Conservation (phyloP, 2,888 invertebrate genomes). For the Tachina grossa region DNA sequence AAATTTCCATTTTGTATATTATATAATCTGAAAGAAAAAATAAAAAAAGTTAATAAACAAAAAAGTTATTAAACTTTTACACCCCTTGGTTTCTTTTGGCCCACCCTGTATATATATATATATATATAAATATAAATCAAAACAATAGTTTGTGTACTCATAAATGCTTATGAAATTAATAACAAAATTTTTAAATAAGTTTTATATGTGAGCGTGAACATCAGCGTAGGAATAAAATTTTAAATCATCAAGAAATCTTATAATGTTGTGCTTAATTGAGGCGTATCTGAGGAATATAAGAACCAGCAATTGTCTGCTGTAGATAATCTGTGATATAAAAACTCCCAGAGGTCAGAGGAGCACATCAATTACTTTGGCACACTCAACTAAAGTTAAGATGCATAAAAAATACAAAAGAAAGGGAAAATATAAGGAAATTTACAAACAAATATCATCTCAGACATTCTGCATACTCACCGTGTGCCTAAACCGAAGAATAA, state of each 20-base stretch:
- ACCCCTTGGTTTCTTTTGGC: too few species aligned
- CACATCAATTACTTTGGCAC: constrained; percentile 82
- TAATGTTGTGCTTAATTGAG: constrained; percentile 51
- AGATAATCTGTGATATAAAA: constrained; percentile 81
- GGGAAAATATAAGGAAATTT: neutral
- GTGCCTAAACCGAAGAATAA: constrained; percentile 32
- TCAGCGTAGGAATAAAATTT: constrained; percentile 26
- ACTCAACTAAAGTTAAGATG: constrained; percentile 70
- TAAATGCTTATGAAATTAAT: neutral
- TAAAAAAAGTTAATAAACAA: too few species aligned
- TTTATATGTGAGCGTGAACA: neutral
- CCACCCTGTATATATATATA: too few species aligned
- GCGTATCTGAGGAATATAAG: constrained; percentile 72
- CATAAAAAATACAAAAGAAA: neutral
- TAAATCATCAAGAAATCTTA: neutral
- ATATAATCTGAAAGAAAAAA: too few species aligned
- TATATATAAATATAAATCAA: constrained; percentile 19
- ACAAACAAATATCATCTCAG: neutral
- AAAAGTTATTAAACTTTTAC: too few species aligned
- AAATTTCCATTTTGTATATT: too few species aligned
- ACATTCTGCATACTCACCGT: constrained; percentile 50
- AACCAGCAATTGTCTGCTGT: constrained; percentile 79
- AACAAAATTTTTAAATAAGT: constrained; percentile 2
- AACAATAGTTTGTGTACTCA: neutral
- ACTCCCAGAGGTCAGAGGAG: constrained; percentile 81